phyloP scores from a whole-genome alignment of 2,113 vertebrate species.

The Willisornis vidua region DNA sequence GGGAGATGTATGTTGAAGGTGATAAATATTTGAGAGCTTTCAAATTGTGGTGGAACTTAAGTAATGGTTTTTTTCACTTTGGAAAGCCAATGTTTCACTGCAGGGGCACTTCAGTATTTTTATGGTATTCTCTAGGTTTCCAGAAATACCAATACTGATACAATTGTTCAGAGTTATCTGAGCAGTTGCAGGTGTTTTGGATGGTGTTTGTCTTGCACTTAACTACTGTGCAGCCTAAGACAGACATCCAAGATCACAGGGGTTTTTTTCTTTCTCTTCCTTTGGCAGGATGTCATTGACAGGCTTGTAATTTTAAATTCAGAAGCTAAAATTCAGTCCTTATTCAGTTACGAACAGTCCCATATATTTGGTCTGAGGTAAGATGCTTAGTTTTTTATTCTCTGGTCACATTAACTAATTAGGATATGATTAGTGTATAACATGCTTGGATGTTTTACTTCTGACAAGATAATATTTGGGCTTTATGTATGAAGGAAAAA shows the following conservation, averaged over 20 bases:
- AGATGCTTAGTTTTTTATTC: constrained; percentile 50
- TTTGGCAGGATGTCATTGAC: constrained; percentile 90
- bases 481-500: constrained; percentile 8
- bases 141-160: neutral
- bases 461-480: neutral
- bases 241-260: neutral
- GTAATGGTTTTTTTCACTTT: neutral
- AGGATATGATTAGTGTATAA: neutral
- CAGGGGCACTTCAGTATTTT: neutral
- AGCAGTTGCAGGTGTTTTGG: neutral
- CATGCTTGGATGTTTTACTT: neutral
- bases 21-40: neutral
- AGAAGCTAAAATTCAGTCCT: constrained; percentile 90
- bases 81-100: neutral
- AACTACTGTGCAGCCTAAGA: neutral
- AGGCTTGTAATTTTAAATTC: constrained; percentile 92
- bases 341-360: constrained; percentile 95
- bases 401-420: constrained; percentile 2
- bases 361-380: constrained; percentile 96
- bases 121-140: neutral
- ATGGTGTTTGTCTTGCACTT: neutral
- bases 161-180: neutral
- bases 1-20: neutral
- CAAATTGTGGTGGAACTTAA: neutral
- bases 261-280: neutral